Base-by-base conservation (phyloP, 1,140 invertebrate genomes). In the Fopius arisanus region DNA sequence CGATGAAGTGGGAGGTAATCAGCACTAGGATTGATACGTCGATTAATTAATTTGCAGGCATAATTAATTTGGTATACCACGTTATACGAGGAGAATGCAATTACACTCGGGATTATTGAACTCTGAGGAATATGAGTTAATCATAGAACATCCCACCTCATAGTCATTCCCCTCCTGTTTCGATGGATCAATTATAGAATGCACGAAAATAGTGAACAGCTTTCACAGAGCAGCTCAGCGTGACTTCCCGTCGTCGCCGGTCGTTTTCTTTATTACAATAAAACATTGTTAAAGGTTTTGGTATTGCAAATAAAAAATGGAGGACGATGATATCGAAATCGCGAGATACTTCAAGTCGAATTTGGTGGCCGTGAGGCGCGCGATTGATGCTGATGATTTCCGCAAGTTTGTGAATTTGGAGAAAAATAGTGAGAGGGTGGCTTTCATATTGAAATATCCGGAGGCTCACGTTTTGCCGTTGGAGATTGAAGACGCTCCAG, bases 321-420 rank as follows among this genome's bases (percentile, higher is more conserved):
- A 79, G 1, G 77, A 78, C 21, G 76, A 81, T 9, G 75, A 79
- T 1, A 65, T 67, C 2, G 82, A 83, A 12, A 82, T 84, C 12
- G 77, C 78, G 4, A 76, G 75, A 62, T 88, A 84, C 62, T 88
- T 88, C 41, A 78, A 75, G 0, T 76, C 80, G 0, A 85, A 84
- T 80, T 81, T 88, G 12, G 33, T 83, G 14, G 70, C 76, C 10
- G 76, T 82, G 4, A 78, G 83, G 65, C 74, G 69, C 9, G 79
- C 85, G 0, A 73, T 88, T 0, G 29, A 6, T 3, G 70, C 65
- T 0, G 23, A 79, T 9, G 80, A 83, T 6, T 86, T 82, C 31
- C 83, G 78, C 40, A 80, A 72, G 65, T 88, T 88, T 48, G 59
- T 69, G 0, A 14, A 40, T 0, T 33, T 87, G 7, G 74, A 82